These are phyloP conservation scores for Podilymbus podiceps DNA, from an alignment of 2,113 vertebrate species.

Conservation along the genomic window DNA sequence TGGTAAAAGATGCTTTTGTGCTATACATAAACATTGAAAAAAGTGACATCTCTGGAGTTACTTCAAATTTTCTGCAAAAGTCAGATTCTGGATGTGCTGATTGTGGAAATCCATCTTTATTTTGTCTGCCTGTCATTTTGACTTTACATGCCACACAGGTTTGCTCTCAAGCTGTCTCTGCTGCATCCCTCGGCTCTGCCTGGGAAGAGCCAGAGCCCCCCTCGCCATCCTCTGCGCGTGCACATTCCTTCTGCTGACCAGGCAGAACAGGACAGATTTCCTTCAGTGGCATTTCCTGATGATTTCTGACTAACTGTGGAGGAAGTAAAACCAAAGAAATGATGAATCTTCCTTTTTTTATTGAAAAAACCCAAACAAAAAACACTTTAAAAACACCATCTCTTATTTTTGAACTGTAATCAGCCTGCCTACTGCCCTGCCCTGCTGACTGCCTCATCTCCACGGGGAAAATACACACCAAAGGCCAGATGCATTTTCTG, in stretches of 20 bases:
- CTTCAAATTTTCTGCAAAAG: not conserved
- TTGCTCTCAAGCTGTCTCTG: not conserved
- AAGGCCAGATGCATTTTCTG: not conserved
- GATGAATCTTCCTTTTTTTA: conserved; percentile 24
- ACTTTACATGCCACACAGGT: not conserved
- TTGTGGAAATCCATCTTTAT: not conserved
- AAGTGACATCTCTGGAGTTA: not conserved
- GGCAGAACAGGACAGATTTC: conserved; percentile 45
- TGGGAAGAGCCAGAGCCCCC: not conserved
- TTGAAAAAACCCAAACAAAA: not conserved
- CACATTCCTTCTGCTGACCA: conserved; percentile 25
- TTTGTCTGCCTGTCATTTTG: not conserved
- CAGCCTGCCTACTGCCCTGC: not conserved
- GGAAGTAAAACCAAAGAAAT: conserved; percentile 38
- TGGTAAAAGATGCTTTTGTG: not conserved
- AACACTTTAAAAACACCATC: not conserved
- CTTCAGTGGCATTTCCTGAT: conserved; percentile 38
- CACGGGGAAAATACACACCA: not conserved
- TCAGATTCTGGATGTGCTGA: not conserved
- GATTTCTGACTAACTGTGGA: conserved; percentile 43
- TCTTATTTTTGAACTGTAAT: not conserved
- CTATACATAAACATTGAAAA: not conserved
- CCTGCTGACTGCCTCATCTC: not conserved
- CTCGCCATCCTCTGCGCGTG: rapidly evolving
- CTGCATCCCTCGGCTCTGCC: not conserved